Percentiles rank a stretch among this genome's conserved stretches.
phyloP scores from a whole-genome alignment of 2,888 invertebrate species.

The Teleogryllus oceanicus region DNA sequence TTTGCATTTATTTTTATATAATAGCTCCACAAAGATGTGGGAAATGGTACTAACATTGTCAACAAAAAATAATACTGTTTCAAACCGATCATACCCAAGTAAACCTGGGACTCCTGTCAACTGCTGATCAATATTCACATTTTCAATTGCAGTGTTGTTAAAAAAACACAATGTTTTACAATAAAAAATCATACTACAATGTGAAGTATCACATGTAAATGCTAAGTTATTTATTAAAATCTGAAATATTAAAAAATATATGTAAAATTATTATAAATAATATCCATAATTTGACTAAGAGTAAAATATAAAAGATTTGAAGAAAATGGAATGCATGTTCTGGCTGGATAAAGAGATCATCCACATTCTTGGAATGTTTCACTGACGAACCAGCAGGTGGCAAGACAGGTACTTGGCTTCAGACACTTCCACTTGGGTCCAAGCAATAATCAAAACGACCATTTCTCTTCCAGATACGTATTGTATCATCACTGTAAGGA shows the following conservation, averaged over 20 bases:
- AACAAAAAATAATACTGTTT: not conserved
- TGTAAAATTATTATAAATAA: not conserved
- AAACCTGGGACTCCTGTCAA: too few relatives aligned
- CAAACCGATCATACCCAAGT: not conserved
- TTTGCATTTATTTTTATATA: not conserved
- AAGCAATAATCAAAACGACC: constrained; percentile 36
- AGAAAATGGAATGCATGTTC: not conserved
- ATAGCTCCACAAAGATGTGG: not conserved
- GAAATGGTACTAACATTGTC: not conserved
- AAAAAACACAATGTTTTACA: not conserved
- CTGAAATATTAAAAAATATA: constrained; percentile 5
- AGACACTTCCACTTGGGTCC: constrained; percentile 31
- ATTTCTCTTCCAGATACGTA: constrained; percentile 40
- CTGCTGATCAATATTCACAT: too few relatives aligned
- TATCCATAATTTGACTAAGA: constrained; percentile 18
- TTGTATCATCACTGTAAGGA: constrained; percentile 39
- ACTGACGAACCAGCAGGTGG: not conserved
- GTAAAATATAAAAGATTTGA: constrained; percentile 18
- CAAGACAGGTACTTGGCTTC: constrained; percentile 25
- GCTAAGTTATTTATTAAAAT: not conserved
- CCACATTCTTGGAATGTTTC: not conserved
- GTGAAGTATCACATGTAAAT: not conserved
- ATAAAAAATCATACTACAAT: not conserved
- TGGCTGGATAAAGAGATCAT: not conserved
- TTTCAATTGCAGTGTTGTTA: not conserved